A percentile compares a stretch with the other conserved stretches of the same genome.
Conservation (phyloP, 2,797 vertebrate genomes). For the Sebastes aleutianus region DNA sequence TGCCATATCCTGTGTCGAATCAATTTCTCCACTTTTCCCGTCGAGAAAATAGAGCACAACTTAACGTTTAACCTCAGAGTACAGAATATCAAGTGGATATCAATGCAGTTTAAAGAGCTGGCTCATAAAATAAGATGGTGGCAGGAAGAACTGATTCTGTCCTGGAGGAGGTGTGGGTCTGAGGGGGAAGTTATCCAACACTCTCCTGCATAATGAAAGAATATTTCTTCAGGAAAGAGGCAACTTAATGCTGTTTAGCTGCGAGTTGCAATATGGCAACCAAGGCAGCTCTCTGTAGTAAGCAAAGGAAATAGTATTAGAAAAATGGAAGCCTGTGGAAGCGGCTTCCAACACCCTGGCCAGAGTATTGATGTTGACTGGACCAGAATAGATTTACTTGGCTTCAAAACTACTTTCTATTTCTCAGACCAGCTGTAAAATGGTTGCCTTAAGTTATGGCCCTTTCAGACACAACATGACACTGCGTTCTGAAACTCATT, state of each 20-base stretch:
- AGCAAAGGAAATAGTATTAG: constrained; percentile 25
- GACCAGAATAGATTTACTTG: not conserved
- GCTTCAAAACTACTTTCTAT: not conserved
- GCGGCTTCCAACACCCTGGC: not conserved
- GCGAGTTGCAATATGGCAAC: constrained; percentile 21
- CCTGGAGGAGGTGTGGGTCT: constrained; percentile 3
- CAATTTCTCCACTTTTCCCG: constrained; percentile 2
- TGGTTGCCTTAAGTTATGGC: not conserved
- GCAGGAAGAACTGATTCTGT: constrained; percentile 1
- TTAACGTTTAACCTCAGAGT: constrained; percentile 29
- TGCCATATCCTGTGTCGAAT: not conserved
- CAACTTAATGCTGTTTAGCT: constrained; percentile 29
- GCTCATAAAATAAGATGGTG: constrained; percentile 2
- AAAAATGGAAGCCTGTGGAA: not conserved
- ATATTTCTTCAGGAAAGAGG: constrained; percentile 23
- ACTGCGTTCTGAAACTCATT: too few relatives aligned
- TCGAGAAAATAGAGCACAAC: constrained; percentile 7
- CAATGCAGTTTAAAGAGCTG: not conserved
- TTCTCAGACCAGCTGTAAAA: not conserved
- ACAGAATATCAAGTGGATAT: constrained; percentile 4
- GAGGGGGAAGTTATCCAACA: constrained; percentile 6
- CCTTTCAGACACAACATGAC: too few relatives aligned
- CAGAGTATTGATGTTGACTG: not conserved
- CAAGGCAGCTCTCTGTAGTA: not conserved
- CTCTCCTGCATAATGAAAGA: constrained; percentile 16